Percentiles rank a stretch among this genome's conserved stretches.
Conservation (phyloP, 2,888 invertebrate genomes). For the Drosophila kanekoi region DNA sequence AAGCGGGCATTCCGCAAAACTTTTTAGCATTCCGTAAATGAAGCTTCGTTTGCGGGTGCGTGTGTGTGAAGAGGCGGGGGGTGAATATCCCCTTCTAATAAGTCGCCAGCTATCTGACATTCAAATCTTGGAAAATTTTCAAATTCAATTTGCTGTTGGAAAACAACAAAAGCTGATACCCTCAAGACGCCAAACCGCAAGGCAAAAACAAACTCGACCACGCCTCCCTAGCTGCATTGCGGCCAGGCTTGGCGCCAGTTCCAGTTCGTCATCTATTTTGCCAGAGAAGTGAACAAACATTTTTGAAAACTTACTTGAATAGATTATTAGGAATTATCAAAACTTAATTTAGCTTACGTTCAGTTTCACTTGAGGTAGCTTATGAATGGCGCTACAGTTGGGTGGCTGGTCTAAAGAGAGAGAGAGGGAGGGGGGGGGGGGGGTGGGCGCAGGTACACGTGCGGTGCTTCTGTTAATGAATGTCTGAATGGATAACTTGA, state of each 20-base stretch:
- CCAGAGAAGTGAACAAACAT: constrained; percentile 74
- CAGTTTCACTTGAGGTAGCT: constrained; percentile 29
- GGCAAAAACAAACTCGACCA: constrained; percentile 10
- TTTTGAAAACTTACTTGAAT: constrained; percentile 77
- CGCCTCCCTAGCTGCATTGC: constrained; percentile 13
- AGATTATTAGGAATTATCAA: constrained; percentile 82
- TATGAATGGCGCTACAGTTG: constrained; percentile 38
- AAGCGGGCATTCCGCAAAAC: constrained; percentile 52
- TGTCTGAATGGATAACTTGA: constrained; percentile 37
- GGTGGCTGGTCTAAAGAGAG: constrained; percentile 23
- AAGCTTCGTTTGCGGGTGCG: constrained; percentile 42
- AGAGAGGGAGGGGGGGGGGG: neutral
- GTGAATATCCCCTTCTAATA: constrained; percentile 52
- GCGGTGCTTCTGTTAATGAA: constrained; percentile 50
- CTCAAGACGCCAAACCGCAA: constrained; percentile 24
- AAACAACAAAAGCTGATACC: constrained; percentile 60
- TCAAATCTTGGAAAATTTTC: constrained; percentile 70
- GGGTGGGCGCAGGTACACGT: constrained; percentile 12
- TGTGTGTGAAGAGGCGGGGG: constrained; percentile 4
- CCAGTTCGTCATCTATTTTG: constrained; percentile 48
- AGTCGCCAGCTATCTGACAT: constrained; percentile 61
- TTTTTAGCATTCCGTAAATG: constrained; percentile 55
- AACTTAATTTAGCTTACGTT: constrained; percentile 80
- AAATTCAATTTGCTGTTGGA: constrained; percentile 74
- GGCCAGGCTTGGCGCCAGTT: constrained; percentile 10